A percentile compares a stretch with the other conserved stretches of the same genome.
phyloP scores from a whole-genome alignment of 2,888 invertebrate species.

The Julus scanicus region DNA sequence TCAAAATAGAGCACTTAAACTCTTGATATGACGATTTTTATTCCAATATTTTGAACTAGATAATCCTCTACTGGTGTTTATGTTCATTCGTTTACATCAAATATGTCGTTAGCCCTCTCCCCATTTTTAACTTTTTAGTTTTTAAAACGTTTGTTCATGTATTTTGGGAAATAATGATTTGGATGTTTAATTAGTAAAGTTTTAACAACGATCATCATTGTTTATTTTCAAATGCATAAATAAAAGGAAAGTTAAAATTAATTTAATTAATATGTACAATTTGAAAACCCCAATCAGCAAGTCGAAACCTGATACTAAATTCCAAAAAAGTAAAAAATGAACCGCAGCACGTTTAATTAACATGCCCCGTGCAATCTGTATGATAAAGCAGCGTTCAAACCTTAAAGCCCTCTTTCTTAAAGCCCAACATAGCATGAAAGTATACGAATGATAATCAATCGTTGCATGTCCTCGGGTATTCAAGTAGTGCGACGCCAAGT shows the following conservation, averaged over 20 bases:
- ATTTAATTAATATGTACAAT: neutral
- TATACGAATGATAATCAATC: conserved; percentile 16
- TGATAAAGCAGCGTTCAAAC: neutral
- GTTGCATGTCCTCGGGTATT: conserved; percentile 7
- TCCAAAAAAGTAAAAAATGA: neutral
- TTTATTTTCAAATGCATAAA: neutral
- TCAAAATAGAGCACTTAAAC: neutral
- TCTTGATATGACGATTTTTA: neutral
- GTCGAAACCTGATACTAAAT: neutral
- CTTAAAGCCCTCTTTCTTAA: neutral
- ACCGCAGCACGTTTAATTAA: conserved; percentile 20
- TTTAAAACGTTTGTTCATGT: too few relatives aligned
- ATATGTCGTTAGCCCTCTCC: too few relatives aligned
- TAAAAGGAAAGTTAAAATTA: neutral
- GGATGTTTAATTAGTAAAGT: too few relatives aligned
- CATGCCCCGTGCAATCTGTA: neutral
- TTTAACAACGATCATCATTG: neutral
- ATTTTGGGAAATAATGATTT: too few relatives aligned
- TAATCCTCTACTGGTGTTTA: too few relatives aligned
- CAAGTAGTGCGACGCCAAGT: conserved; percentile 3
- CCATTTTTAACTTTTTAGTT: too few relatives aligned
- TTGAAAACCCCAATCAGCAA: neutral
- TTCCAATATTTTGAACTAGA: neutral
- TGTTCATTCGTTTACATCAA: too few relatives aligned
- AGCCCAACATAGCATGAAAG: neutral